phyloP scores from a whole-genome alignment of 92 coral and sea anemone genomes.

The Anthopleura xanthogrammica region DNA sequence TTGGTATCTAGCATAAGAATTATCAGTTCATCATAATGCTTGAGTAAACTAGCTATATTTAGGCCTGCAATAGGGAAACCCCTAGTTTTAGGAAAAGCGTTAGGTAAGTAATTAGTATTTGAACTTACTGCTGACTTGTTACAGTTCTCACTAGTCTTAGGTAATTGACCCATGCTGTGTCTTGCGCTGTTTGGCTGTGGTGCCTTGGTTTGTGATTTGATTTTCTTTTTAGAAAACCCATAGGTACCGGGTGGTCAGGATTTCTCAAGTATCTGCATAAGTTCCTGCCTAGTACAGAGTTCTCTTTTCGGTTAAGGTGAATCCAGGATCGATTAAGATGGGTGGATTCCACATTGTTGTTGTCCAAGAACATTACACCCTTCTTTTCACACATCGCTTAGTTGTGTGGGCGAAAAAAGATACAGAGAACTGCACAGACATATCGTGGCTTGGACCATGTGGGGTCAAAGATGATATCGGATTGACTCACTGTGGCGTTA shows the following conservation, averaged over 20 bases:
- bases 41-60: conserved; percentile 7
- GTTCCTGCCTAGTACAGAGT: conserved; percentile 23
- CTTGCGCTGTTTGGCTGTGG: too few species aligned
- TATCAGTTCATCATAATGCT: conserved; percentile 9
- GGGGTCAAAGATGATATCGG: too few species aligned
- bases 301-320: conserved; percentile 19
- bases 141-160: too few species aligned
- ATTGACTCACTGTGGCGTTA: too few species aligned
- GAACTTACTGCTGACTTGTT: too few species aligned
- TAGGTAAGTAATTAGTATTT: too few species aligned
- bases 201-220: too few species aligned
- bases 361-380: background rate
- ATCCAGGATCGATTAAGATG: conserved; percentile 36
- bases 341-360: background rate
- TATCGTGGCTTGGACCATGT: too few species aligned
- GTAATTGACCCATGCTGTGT: too few species aligned
- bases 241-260: background rate
- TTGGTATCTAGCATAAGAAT: background rate
- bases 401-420: background rate
- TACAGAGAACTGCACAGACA: too few species aligned
- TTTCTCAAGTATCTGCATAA: conserved; percentile 22
- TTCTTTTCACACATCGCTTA: background rate
- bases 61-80: background rate
- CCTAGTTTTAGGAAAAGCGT: too few species aligned
- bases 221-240: background rate